These are phyloP conservation scores for Hedya salicella DNA, from an alignment of 2,888 invertebrate genomes.

Conservation along the genomic window DNA sequence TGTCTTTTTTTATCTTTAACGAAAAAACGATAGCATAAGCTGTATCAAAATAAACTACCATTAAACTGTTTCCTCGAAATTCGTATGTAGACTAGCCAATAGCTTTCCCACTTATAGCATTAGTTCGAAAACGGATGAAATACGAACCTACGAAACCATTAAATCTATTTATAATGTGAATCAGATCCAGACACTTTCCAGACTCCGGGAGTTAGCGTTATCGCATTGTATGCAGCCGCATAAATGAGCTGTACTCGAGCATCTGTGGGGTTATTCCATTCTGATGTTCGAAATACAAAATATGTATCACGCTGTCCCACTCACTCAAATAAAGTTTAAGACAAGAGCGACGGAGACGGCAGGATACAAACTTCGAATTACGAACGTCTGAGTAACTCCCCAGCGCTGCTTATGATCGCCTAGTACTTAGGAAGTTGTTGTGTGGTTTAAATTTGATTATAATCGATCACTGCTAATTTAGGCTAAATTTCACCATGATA, in stretches of 20 bases:
- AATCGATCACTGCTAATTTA: background rate
- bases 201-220: slow-evolving; percentile 30
- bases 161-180: slow-evolving; percentile 38
- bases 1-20: background rate
- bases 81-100: background rate
- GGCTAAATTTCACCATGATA: no score
- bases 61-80: background rate
- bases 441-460: background rate
- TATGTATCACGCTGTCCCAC: no score
- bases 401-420: slow-evolving; percentile 11
- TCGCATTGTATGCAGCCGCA: slow-evolving; percentile 17
- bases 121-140: slow-evolving; percentile 12
- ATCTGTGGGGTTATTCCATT: no score
- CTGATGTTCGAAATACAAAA: no score
- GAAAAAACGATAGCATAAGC: background rate
- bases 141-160: slow-evolving; percentile 15
- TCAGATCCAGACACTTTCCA: slow-evolving; percentile 34
- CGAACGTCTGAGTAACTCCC: no score
- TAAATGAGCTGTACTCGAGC: background rate
- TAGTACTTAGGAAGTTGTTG: slow-evolving; percentile 9
- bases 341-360: no score
- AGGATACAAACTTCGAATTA: no score
- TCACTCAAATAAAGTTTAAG: no score
- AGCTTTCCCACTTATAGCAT: slow-evolving; percentile 43
- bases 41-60: background rate